These are phyloP conservation scores for Eumeta japonica DNA, from an alignment of 1,140 invertebrate genomes.

Conservation along the genomic window DNA sequence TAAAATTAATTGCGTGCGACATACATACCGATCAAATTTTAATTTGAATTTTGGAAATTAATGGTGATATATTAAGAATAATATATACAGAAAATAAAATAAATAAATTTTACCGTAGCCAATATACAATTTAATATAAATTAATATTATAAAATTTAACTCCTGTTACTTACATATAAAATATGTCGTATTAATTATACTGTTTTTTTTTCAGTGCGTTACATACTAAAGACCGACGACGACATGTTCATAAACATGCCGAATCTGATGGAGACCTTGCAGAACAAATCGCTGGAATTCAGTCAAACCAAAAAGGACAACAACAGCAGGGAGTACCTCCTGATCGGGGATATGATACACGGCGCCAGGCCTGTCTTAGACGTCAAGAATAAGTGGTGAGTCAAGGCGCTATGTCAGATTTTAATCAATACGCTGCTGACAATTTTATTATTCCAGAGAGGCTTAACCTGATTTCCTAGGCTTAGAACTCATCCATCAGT, in stretches of 20 bases:
- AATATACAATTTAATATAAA: no score
- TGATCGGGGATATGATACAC: constrained; percentile 75
- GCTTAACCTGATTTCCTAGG: no score
- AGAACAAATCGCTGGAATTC: constrained; percentile 32
- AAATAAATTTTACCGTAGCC: no score
- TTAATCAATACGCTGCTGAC: neutral
- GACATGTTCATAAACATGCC: constrained; percentile 81
- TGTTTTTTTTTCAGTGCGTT: constrained; percentile 55
- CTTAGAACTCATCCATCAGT: no score
- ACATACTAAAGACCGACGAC: constrained; percentile 81
- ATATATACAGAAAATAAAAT: no score
- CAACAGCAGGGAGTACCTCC: constrained; percentile 42
- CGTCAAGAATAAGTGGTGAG: constrained; percentile 74
- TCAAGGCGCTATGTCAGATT: constrained; percentile 8
- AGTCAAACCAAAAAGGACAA: constrained; percentile 15
- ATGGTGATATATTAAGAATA: no score
- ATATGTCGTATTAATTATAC: no score
- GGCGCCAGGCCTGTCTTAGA: constrained; percentile 71
- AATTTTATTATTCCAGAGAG: neutral
- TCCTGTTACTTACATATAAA: constrained; percentile 1
- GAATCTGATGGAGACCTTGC: constrained; percentile 53
- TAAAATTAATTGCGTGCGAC: no score
- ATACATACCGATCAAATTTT: no score
- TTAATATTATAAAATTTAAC: no score
- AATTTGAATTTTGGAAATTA: no score